A percentile compares a stretch with the other conserved stretches of the same genome.
Conservation (phyloP, 2,113 vertebrate genomes). For the Oreochromis tanganicae region DNA sequence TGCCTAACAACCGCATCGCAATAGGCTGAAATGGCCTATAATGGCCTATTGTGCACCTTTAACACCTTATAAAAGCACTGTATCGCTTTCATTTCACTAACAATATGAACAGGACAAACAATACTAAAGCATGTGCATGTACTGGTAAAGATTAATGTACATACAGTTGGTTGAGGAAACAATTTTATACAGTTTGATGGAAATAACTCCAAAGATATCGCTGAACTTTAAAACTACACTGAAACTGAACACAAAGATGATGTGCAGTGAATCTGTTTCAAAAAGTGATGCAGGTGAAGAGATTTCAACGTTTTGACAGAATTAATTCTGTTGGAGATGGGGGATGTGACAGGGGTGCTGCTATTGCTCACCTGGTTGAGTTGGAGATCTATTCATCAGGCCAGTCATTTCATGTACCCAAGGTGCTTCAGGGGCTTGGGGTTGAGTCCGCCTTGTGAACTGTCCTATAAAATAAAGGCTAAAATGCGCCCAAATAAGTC, state of each 20-base stretch:
- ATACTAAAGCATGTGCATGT: background rate
- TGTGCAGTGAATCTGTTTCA: background rate
- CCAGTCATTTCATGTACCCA: background rate
- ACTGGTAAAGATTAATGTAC: background rate
- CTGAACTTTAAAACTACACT: background rate
- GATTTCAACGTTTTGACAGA: background rate
- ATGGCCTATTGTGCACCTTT: background rate
- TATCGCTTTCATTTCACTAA: background rate
- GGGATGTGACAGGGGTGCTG: background rate
- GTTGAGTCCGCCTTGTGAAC: background rate
- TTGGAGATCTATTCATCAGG: background rate
- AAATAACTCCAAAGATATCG: background rate
- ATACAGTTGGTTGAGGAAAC: background rate
- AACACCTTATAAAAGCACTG: background rate
- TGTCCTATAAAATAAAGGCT: background rate
- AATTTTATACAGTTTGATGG: background rate
- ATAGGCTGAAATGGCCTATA: background rate
- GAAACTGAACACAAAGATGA: background rate
- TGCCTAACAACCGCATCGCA: too few species aligned
- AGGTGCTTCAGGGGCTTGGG: background rate
- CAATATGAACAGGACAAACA: background rate
- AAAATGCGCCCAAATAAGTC: background rate
- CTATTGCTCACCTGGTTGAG: background rate
- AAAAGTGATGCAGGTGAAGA: background rate
- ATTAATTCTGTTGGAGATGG: background rate